Conservation (phyloP, 2,888 invertebrate species). For the Eulithis prunata region DNA sequence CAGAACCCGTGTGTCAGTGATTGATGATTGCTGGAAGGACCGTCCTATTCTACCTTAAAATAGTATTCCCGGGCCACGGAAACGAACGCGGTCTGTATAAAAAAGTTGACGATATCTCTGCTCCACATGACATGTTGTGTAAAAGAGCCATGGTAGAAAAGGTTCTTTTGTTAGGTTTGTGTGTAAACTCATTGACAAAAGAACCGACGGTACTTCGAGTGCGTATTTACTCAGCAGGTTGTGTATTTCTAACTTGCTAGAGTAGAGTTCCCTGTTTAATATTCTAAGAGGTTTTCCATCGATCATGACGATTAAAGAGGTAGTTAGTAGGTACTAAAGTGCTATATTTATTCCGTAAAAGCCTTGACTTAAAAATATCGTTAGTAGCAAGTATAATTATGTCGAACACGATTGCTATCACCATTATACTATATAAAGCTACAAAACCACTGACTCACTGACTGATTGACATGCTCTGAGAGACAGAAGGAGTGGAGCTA, state of each 20-base stretch:
- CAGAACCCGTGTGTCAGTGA: conserved; percentile 62
- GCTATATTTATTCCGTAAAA: too few species aligned
- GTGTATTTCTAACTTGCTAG: conserved; percentile 9
- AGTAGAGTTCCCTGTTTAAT: neutral
- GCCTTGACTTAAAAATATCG: neutral
- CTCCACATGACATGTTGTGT: conserved; percentile 42
- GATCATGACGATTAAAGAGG: neutral
- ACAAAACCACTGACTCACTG: too few species aligned
- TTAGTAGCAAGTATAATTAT: neutral
- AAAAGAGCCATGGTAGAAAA: conserved; percentile 48
- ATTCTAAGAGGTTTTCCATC: conserved; percentile 16
- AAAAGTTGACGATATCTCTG: conserved; percentile 41
- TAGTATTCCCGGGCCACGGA: conserved; percentile 42
- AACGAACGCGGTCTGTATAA: conserved; percentile 43
- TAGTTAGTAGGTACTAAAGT: neutral
- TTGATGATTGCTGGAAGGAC: conserved; percentile 63
- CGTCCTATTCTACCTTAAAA: conserved; percentile 49
- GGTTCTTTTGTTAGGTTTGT: conserved; percentile 53
- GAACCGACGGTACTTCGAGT: conserved; percentile 38
- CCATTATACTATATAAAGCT: too few species aligned
- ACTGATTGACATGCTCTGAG: too few species aligned
- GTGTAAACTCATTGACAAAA: conserved; percentile 53
- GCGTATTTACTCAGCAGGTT: conserved; percentile 29
- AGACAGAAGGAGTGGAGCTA: too few species aligned
- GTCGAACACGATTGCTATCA: neutral